Evolutionary conservation across 37 sponge, comb jelly and placozoan species (phyloP).

Genomic region (Mnemiopsis leidyi): DNA sequence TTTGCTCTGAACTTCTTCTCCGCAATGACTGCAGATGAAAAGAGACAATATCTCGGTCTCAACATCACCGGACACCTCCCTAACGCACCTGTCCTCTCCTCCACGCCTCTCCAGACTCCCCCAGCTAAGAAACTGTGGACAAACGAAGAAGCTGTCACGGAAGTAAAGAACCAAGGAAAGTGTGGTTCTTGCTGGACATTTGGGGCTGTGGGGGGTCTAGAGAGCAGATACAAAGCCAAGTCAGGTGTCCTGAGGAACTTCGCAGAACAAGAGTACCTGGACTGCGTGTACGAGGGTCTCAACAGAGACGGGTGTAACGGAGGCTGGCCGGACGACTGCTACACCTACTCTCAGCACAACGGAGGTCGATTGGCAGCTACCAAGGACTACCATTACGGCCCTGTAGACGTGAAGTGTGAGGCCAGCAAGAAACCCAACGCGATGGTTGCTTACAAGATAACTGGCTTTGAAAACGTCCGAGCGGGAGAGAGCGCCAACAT

Average conservation of each 20-base stretch:
- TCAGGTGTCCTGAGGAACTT: neutral
- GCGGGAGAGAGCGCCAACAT: neutral
- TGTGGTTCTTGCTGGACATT: slow-evolving; percentile 31
- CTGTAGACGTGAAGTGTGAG: neutral
- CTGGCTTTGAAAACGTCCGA: neutral
- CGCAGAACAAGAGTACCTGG: slow-evolving; percentile 50
- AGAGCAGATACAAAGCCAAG: neutral
- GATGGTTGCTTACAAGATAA: neutral
- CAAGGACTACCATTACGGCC: neutral
- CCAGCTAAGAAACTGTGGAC: slow-evolving; percentile 23
- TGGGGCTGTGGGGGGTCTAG: neutral
- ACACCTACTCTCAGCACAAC: neutral
- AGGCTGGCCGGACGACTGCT: slow-evolving; percentile 1
- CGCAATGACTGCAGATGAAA: neutral
- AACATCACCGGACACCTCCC: neutral
- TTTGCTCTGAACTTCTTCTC: slow-evolving; percentile 62
- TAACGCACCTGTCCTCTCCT: neutral
- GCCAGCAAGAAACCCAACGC: neutral
- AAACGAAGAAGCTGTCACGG: neutral
- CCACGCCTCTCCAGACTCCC: neutral
- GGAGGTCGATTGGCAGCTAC: neutral
- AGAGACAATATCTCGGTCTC: neutral
- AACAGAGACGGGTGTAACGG: neutral
- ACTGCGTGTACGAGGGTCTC: slow-evolving; percentile 4
- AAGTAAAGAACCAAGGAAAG: neutral